phyloP scores from a whole-genome alignment of 1,140 invertebrate genomes.

The Potamilus streckersoni region DNA sequence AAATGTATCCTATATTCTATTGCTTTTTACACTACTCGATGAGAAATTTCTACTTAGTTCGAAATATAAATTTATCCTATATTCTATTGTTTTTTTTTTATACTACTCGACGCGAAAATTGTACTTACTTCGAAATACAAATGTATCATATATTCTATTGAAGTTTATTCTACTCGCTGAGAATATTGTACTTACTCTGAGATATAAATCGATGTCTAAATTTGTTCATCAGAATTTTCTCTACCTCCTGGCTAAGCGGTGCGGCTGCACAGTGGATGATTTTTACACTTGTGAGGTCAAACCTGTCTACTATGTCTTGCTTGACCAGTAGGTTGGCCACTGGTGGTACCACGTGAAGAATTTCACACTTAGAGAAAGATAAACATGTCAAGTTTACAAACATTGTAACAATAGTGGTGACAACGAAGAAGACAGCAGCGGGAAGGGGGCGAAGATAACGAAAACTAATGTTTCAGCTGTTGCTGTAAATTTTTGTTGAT shows the following conservation, averaged over 20 bases:
- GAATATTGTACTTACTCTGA: conserved; percentile 16
- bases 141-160: background rate
- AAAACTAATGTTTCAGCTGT: no score
- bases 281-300: conserved; percentile 18
- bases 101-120: background rate
- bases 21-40: background rate
- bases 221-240: conserved; percentile 11
- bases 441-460: background rate
- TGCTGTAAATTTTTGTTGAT: no score
- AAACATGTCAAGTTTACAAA: background rate
- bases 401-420: background rate
- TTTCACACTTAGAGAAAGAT: background rate
- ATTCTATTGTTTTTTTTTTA: background rate
- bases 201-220: conserved; percentile 16
- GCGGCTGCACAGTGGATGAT: conserved; percentile 19
- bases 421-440: background rate
- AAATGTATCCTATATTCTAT: background rate
- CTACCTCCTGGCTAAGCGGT: conserved; percentile 19
- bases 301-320: background rate
- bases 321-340: conserved; percentile 22
- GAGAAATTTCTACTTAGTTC: conserved; percentile 10
- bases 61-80: conserved; percentile 3
- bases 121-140: background rate
- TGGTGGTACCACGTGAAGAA: conserved; percentile 26
- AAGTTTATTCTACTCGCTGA: background rate